Evolutionary conservation across 2,797 vertebrate genomes (phyloP).

Genomic region (Novumbra hubbsi): DNA sequence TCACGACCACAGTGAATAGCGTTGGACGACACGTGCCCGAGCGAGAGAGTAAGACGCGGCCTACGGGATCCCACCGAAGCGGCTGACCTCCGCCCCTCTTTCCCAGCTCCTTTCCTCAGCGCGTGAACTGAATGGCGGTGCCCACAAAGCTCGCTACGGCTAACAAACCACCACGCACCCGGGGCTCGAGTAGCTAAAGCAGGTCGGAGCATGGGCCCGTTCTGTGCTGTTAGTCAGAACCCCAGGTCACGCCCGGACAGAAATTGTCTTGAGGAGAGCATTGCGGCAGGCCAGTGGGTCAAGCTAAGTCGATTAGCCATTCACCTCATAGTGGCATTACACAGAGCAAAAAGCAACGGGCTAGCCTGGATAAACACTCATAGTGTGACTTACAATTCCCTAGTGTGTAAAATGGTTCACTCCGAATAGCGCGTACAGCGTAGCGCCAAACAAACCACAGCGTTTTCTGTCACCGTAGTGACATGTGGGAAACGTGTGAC

Average conservation of each 20-base stretch:
- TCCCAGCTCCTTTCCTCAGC: background rate
- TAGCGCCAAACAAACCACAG: background rate
- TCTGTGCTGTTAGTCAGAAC: background rate
- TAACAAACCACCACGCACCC: background rate
- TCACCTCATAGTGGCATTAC: background rate
- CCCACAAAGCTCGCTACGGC: background rate
- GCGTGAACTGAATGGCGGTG: conserved; percentile 1
- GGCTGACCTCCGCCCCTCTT: background rate
- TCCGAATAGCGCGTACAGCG: background rate
- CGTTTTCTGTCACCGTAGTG: background rate
- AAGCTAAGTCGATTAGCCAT: background rate
- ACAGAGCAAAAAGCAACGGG: background rate
- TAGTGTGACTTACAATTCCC: background rate
- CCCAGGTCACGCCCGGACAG: background rate
- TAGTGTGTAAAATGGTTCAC: background rate
- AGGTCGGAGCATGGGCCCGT: background rate
- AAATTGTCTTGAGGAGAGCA: background rate
- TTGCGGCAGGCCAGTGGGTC: background rate
- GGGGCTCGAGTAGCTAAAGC: background rate
- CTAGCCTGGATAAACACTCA: background rate
- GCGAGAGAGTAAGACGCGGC: background rate
- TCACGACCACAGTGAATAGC: background rate
- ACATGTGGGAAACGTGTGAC: background rate
- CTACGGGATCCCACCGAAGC: background rate
- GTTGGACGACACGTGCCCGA: background rate